Percentiles rank a stretch among this genome's conserved stretches.
Conservation (phyloP, 2,888 invertebrate species). For the Xanthostigma xanthostigma region DNA sequence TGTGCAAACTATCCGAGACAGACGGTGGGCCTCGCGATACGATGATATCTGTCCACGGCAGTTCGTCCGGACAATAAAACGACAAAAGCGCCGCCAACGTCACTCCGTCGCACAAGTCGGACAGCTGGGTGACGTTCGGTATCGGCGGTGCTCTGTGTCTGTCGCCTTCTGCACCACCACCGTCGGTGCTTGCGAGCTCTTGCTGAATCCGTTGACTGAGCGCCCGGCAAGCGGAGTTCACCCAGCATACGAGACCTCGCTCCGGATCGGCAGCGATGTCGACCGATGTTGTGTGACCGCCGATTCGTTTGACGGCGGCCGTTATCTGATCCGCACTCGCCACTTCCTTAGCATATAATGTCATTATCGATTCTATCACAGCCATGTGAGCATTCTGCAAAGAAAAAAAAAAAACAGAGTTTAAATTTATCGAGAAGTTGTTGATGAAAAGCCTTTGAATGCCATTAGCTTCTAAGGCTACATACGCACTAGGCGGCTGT, state of each 20-base stretch:
- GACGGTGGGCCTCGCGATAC: constrained; percentile 53
- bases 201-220: constrained; percentile 42
- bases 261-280: constrained; percentile 47
- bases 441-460: background rate
- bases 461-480: background rate
- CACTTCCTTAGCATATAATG: constrained; percentile 83
- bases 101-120: constrained; percentile 83
- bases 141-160: constrained; percentile 39
- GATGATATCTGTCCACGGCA: constrained; percentile 54
- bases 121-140: constrained; percentile 61
- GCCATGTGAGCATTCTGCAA: constrained; percentile 88
- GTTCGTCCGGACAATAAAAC: constrained; percentile 75
- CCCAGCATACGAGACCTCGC: constrained; percentile 74
- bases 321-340: constrained; percentile 75
- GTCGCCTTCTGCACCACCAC: background rate
- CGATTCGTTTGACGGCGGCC: constrained; percentile 71
- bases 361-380: constrained; percentile 91
- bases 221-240: constrained; percentile 73
- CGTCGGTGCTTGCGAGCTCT: constrained; percentile 25
- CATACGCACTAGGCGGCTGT: too few species aligned
- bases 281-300: constrained; percentile 23
- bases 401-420: constrained; percentile 18
- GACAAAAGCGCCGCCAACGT: constrained; percentile 75
- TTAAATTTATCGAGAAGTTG: background rate
- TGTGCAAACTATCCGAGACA: constrained; percentile 81